Percentiles rank a stretch among this genome's conserved stretches.
These are phyloP conservation scores for Pristionchus exspectatus DNA, from an alignment of 2,888 invertebrate genomes.

Conservation along the genomic window DNA sequence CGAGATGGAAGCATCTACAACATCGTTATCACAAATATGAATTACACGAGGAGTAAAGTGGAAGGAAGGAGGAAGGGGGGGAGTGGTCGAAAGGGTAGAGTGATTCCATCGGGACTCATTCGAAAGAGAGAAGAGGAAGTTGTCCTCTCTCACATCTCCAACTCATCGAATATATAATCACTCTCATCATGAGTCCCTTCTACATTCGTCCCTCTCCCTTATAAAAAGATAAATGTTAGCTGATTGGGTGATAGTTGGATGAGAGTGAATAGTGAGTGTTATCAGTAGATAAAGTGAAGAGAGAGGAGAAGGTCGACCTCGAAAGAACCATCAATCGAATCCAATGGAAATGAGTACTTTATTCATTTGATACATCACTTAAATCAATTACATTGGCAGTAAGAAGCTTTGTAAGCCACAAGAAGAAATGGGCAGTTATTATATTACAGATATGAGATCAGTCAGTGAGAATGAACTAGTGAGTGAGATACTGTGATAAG, in stretches of 20 bases:
- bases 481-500: not conserved
- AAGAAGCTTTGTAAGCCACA: not conserved
- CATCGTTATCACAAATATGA: not conserved
- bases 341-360: not conserved
- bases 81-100: not conserved
- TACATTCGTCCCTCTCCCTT: not conserved
- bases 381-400: not conserved
- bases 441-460: not conserved
- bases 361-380: not conserved
- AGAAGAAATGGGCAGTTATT: not conserved
- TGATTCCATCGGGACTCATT: not conserved
- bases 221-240: not conserved
- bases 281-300: not conserved
- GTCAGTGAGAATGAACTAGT: not conserved
- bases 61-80: not conserved
- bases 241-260: not conserved
- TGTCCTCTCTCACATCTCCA: not conserved
- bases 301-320: conserved; percentile 22
- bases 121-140: not conserved
- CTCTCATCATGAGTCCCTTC: not conserved
- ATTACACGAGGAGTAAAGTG: not conserved
- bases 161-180: not conserved
- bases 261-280: not conserved
- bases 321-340: not conserved
- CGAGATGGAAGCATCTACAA: not conserved